Evolutionary conservation across 2,113 vertebrate genomes (phyloP).

Genomic region (Lathamus discolor): DNA sequence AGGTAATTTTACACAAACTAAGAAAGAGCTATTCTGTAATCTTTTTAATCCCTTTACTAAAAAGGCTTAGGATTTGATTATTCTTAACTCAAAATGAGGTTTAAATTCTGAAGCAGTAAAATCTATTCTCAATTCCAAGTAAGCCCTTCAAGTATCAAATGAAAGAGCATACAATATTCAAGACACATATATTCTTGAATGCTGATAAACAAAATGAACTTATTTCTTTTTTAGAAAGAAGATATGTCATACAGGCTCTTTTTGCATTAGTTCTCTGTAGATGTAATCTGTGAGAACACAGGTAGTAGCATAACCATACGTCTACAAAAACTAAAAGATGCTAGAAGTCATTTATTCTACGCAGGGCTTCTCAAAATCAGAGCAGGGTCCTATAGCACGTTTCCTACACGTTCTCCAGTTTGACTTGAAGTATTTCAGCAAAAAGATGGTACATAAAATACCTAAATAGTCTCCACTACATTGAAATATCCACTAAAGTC

Average conservation of each 20-base stretch:
- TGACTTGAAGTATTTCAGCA: neutral
- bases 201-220: neutral
- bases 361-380: neutral
- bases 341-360: neutral
- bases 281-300: neutral
- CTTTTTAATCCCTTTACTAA: neutral
- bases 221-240: neutral
- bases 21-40: neutral
- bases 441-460: neutral
- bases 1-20: neutral
- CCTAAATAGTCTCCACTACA: neutral
- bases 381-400: accelerated
- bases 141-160: neutral
- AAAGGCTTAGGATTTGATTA: neutral
- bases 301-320: neutral
- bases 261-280: neutral
- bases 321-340: neutral
- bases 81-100: neutral
- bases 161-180: neutral
- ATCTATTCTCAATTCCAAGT: neutral
- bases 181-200: neutral
- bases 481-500: neutral
- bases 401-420: neutral
- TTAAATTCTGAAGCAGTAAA: neutral
- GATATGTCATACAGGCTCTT: accelerated